Base-by-base conservation (phyloP, 2,888 invertebrate species). In the Cinara cedri region DNA sequence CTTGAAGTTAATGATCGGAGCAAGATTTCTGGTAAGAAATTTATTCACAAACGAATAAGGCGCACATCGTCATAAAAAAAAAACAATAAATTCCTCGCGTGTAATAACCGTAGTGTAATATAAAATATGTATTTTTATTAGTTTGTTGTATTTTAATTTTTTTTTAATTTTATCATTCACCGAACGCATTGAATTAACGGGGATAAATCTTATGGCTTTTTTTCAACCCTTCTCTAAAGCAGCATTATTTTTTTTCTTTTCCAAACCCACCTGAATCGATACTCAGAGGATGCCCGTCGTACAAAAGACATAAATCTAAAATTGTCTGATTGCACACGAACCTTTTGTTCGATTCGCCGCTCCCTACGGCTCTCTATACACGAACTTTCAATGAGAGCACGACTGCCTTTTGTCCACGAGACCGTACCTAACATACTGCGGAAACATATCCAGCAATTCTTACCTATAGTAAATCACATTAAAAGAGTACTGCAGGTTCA, bases 251-350 rank as follows among this genome's bases (percentile, higher is more conserved):
- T 21, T 44, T 44, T 49, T 44, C 16, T 46, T 21, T 62, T 19
- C 11, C 11, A 44, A 26, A 14, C 24, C 66, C 66, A 26, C 24
- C 46, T 44, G 65, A 54, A 24, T n/a, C 65, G 10, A 71, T 55
- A 19, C 44, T 2, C 11, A 4, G 42, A 9, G 14, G 55, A 42
- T 21, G 10, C 3, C 10, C 21, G 55, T 19, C 10, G 44, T 24
- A n/a, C 44, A 10, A 55, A 62, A 66, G 54, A 66, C 75, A 76
- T 76, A 65, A 76, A 76, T 76, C 66, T 76, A 44, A 66, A 66
- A 66, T 55, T 46, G 55, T 76, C 55, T 26, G 75, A 66, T 76
- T 66, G 55, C 55, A 66, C 26, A 66, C 26, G 66, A 55, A 66
- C 55, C 66, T 46, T 66, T 76, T 76, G 66, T 76, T 76, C 55